Conservation (phyloP, 1,140 invertebrate genomes). For the Apis laboriosa region DNA sequence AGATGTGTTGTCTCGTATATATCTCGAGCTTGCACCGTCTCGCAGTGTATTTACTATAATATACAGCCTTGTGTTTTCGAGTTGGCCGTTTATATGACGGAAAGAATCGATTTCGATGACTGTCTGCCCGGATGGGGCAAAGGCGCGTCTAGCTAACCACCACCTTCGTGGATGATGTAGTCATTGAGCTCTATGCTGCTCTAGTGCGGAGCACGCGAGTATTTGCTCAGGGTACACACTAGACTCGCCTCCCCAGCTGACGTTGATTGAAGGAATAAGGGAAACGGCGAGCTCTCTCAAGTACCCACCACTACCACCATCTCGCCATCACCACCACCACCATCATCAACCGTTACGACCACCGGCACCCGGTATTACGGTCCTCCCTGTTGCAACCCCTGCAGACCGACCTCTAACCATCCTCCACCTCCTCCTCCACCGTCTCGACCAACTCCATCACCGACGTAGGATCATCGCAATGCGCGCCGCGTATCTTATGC, state of each 20-base stretch:
- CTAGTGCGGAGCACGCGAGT: slow-evolving; percentile 76
- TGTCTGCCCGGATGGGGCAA: slow-evolving; percentile 63
- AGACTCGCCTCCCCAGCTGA: slow-evolving; percentile 79
- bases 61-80: slow-evolving; percentile 39
- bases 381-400: slow-evolving; percentile 63
- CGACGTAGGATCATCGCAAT: slow-evolving; percentile 64
- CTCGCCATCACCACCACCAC: slow-evolving; percentile 47
- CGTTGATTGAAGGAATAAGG: slow-evolving; percentile 82
- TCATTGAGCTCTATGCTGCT: slow-evolving; percentile 78
- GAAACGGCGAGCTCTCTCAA: slow-evolving; percentile 77
- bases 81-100: slow-evolving; percentile 49
- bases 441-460: slow-evolving; percentile 66
- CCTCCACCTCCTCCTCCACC: slow-evolving; percentile 55
- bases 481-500: slow-evolving; percentile 52
- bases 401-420: slow-evolving; percentile 58
- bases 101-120: slow-evolving; percentile 69
- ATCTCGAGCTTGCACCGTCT: background rate
- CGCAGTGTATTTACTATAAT: slow-evolving; percentile 42
- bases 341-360: slow-evolving; percentile 41
- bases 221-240: slow-evolving; percentile 80
- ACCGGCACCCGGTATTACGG: slow-evolving; percentile 51
- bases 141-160: slow-evolving; percentile 72
- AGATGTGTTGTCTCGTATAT: background rate
- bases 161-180: slow-evolving; percentile 76
- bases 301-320: slow-evolving; percentile 56